phyloP scores from a whole-genome alignment of 2,113 vertebrate species.

The Ameiurus melas region DNA sequence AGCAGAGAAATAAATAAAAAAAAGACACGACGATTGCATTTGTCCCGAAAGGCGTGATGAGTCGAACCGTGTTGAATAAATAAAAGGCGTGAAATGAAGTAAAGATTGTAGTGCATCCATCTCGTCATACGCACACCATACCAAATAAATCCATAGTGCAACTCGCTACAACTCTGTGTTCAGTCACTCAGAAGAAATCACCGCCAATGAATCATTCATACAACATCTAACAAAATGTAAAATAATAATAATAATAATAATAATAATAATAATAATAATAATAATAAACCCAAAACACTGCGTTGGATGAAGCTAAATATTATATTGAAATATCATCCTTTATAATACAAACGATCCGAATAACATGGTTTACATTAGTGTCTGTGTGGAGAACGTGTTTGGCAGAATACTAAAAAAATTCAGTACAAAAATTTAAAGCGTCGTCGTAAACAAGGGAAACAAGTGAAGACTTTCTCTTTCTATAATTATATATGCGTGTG shows the following conservation, averaged over 20 bases:
- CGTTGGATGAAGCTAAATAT: neutral
- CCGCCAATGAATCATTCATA: neutral
- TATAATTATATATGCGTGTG: neutral
- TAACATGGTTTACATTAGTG: neutral
- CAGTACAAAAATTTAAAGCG: neutral
- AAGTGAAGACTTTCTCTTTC: neutral
- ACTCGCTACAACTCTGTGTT: conserved; percentile 42
- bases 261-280: no score
- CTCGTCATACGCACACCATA: conserved; percentile 65
- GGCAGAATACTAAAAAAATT: neutral
- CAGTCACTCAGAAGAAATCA: neutral
- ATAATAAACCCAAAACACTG: neutral
- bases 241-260: no score
- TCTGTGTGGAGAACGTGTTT: neutral
- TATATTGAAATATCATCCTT: neutral
- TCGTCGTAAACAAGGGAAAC: neutral
- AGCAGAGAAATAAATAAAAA: conserved; percentile 78
- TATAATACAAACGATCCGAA: neutral
- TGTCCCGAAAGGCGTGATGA: conserved; percentile 59
- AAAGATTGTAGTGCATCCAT: conserved; percentile 89
- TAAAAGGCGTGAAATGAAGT: conserved; percentile 88
- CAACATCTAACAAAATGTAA: neutral
- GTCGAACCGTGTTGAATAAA: neutral
- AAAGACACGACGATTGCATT: conserved; percentile 76
- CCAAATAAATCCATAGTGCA: conserved; percentile 84